Evolutionary conservation across 2,888 invertebrate genomes (phyloP), one percentile per base, ranked within the genome.

Genomic region (Drosophila picticornis): DNA sequence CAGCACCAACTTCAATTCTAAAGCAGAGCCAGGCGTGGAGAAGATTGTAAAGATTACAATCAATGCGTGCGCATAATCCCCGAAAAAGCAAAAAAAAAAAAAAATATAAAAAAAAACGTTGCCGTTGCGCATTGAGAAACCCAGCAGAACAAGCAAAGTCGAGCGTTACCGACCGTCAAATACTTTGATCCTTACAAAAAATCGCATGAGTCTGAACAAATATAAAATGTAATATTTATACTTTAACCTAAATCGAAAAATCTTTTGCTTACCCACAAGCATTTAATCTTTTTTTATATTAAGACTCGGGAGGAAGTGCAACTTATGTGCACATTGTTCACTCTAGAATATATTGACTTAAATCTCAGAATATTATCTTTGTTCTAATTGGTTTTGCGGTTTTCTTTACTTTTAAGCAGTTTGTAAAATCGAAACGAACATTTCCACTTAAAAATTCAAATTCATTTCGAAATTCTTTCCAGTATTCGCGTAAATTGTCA

Each of bases 51-150:
- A 81, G 83, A 81, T 78, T 74, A 80, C 83, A 77, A 84, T 83
- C 81, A 75, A 80, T 77, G 79, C 73, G 69, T 77, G 77, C 69
- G 63, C 73, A 78, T 78, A 78, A 78, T 80, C 80, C 81, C 46
- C 9, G 0, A 46, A 46, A 22, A 9, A 56, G 1, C 16, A 32
- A 46, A 9, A 51, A 36, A 51, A 43, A 53, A 27, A 10, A 34
- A n/a, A 6, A 50, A 52, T 48, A 43, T 4, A 19, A n/a, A 51
- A 7, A 50, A 50, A 53, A 43, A 46, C 51, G 36, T 46, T 56
- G 48, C 56, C 67, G 50, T 62, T 59, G 57, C 55, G 31, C 51
- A 22, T 29, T 56, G 27, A 13, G 55, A 27, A 38, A 9, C n/a
- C 7, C n/a, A 38, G 9, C 38, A 9, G 13, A 38, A 13, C 27